Conservation (phyloP, 1,140 invertebrate genomes). For the Camponotus vicinus region DNA sequence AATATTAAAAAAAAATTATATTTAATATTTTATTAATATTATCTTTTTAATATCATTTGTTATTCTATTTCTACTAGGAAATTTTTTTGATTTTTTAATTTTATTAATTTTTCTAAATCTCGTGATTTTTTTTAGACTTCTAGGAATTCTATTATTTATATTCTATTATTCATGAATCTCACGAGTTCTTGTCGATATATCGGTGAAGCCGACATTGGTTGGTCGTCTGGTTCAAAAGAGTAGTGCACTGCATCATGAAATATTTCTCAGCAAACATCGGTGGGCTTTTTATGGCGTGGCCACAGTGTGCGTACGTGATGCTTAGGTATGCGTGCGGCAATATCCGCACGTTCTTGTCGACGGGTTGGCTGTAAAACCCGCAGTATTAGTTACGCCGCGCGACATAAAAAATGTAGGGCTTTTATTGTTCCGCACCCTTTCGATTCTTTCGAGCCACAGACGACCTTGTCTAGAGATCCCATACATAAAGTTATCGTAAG, state of each 20-base stretch:
- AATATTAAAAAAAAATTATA: too few species aligned
- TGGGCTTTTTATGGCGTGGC: conserved; percentile 11
- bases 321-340: conserved; percentile 25
- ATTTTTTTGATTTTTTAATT: neutral
- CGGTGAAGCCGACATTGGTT: neutral
- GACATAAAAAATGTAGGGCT: conserved; percentile 75
- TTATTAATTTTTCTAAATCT: neutral
- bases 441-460: conserved; percentile 10
- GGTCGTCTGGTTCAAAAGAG: conserved; percentile 1
- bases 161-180: too few species aligned
- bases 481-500: conserved; percentile 61
- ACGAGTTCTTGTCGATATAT: neutral
- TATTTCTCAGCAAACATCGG: conserved; percentile 51
- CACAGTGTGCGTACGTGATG: conserved; percentile 1
- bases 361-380: conserved; percentile 64
- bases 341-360: conserved; percentile 25
- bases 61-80: neutral
- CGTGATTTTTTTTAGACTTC: neutral
- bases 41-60: neutral
- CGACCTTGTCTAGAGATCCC: conserved; percentile 32
- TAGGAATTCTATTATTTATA: neutral
- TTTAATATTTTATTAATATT: neutral
- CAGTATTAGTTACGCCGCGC: conserved; percentile 70
- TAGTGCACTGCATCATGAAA: conserved; percentile 33
- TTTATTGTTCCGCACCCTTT: conserved; percentile 60